phyloP scores from a whole-genome alignment of 2,888 invertebrate species.

The Adineta ricciae region DNA sequence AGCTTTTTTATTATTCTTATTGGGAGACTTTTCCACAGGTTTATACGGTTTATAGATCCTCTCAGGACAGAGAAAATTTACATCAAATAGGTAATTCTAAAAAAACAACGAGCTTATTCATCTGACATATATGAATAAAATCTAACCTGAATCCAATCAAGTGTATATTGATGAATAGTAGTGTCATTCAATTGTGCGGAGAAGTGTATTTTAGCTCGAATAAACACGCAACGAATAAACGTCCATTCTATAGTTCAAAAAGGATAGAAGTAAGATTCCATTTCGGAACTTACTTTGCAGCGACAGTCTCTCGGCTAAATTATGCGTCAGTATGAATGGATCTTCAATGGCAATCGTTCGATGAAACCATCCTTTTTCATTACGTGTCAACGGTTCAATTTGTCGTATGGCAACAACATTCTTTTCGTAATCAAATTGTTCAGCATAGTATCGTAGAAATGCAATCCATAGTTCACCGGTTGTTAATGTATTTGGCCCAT shows the following conservation, averaged over 20 bases:
- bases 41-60: too few relatives aligned
- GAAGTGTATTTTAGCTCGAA: background rate
- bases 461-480: conserved; percentile 54
- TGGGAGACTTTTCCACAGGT: too few relatives aligned
- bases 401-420: conserved; percentile 54
- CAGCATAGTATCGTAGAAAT: conserved; percentile 55
- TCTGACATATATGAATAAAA: background rate
- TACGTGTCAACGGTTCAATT: conserved; percentile 49
- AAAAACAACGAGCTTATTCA: background rate
- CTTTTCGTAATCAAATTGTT: conserved; percentile 53
- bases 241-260: background rate
- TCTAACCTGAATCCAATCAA: background rate
- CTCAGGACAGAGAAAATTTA: too few relatives aligned
- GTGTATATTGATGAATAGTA: background rate
- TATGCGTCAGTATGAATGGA: conserved; percentile 57
- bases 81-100: background rate
- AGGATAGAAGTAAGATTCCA: too few relatives aligned
- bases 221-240: background rate
- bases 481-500: conserved; percentile 47
- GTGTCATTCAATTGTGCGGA: background rate
- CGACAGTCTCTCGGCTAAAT: conserved; percentile 55
- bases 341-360: conserved; percentile 57
- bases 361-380: conserved; percentile 56
- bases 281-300: conserved; percentile 55
- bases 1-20: too few relatives aligned